Evolutionary conservation across 2,888 invertebrate species (phyloP).

Genomic region (Autographa pulchrina): DNA sequence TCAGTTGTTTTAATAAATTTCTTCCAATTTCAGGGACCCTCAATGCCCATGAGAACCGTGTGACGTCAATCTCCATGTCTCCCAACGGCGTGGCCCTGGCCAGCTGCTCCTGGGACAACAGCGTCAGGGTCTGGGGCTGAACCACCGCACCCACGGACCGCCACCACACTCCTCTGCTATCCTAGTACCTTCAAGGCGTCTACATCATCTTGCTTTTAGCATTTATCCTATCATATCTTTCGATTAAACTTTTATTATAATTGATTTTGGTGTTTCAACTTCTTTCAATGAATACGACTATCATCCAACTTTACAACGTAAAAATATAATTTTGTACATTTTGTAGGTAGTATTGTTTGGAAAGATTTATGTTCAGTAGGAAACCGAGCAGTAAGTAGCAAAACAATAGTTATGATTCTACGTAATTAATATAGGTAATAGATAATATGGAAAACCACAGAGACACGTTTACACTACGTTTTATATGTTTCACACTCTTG

Average conservation of each 20-base stretch:
- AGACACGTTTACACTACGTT: not conserved
- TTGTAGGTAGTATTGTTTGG: no score
- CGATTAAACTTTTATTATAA: conserved; percentile 46
- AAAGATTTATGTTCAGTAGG: no score
- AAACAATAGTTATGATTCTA: no score
- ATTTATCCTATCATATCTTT: conserved; percentile 26
- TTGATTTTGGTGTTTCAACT: conserved; percentile 26
- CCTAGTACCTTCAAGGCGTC: not conserved
- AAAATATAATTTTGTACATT: no score
- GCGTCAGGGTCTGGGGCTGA: conserved; percentile 96
- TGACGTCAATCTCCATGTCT: conserved; percentile 95
- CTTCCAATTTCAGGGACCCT: conserved; percentile 90
- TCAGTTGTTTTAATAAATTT: not conserved
- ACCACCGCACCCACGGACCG: not conserved
- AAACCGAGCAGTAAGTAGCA: no score
- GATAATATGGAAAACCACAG: not conserved
- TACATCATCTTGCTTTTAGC: conserved; percentile 13
- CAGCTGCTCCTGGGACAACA: conserved; percentile 97
- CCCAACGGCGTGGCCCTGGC: conserved; percentile 96
- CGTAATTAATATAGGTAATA: not conserved
- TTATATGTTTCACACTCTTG: not conserved
- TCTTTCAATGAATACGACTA: no score
- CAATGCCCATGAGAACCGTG: conserved; percentile 95
- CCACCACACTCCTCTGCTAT: not conserved
- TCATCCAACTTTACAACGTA: no score